Conservation (phyloP, 2,797 vertebrate species). For the Apogon talboti region DNA sequence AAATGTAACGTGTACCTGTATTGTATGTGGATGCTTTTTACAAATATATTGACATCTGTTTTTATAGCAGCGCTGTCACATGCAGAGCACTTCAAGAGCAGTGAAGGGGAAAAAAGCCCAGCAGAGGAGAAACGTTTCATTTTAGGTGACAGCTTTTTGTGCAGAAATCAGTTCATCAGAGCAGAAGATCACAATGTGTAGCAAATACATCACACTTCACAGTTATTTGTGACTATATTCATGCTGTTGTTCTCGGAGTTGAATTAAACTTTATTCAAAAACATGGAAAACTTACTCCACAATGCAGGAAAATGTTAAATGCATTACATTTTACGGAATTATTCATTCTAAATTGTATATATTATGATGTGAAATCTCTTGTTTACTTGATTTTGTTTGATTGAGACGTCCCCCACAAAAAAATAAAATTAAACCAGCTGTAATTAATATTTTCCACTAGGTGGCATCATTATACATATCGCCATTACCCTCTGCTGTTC, state of each 20-base stretch:
- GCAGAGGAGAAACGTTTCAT: neutral
- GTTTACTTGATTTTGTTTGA: too few species aligned
- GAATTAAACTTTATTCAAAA: neutral
- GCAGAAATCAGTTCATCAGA: constrained; percentile 7
- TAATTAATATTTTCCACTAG: constrained; percentile 55
- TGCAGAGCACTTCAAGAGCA: neutral
- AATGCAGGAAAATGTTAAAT: neutral
- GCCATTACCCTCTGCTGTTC: neutral
- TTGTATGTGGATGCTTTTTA: neutral
- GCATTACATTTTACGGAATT: too few species aligned
- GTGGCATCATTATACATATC: constrained; percentile 34
- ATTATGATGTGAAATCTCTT: neutral
- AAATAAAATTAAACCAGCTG: neutral
- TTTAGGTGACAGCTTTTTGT: constrained; percentile 6
- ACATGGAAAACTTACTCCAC: neutral
- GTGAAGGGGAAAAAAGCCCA: constrained; percentile 5
- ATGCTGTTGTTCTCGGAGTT: constrained; percentile 2
- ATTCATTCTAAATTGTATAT: too few species aligned
- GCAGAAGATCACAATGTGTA: constrained; percentile 13
- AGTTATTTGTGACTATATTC: constrained; percentile 2
- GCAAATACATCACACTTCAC: constrained; percentile 6
- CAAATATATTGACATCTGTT: neutral
- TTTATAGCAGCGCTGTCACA: constrained; percentile 1
- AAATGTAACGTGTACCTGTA: too few species aligned
- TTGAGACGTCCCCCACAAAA: too few species aligned